These are phyloP conservation scores for Barypeithes pellucidus DNA, from an alignment of 2,888 invertebrate genomes.

Conservation along the genomic window DNA sequence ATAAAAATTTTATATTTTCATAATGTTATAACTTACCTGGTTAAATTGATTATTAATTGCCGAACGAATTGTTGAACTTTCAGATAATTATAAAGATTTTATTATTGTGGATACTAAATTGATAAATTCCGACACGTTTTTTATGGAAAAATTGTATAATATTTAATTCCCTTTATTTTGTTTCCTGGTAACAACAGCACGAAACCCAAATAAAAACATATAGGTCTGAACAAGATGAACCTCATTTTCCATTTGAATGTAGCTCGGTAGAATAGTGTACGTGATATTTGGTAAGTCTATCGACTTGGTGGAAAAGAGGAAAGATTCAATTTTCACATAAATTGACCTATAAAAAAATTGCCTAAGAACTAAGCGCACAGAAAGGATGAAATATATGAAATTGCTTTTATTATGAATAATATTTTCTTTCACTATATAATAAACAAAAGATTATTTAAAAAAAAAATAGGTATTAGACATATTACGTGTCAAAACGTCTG, in stretches of 20 bases:
- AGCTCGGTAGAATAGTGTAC: background rate
- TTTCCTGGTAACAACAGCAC: background rate
- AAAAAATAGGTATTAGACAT: too few relatives aligned
- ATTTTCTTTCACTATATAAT: too few relatives aligned
- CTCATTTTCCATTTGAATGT: slow-evolving; percentile 6
- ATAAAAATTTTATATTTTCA: too few relatives aligned
- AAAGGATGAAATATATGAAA: background rate
- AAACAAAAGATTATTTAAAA: too few relatives aligned
- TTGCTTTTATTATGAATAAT: background rate
- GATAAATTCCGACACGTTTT: too few relatives aligned
- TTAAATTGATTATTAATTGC: too few relatives aligned
- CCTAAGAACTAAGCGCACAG: background rate
- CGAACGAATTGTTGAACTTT: too few relatives aligned
- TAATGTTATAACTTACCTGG: too few relatives aligned
- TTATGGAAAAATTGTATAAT: too few relatives aligned
- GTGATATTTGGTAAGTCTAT: slow-evolving; percentile 3
- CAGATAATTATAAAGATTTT: too few relatives aligned
- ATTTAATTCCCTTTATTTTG: background rate
- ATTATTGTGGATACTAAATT: too few relatives aligned
- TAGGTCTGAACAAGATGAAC: background rate
- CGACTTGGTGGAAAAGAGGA: background rate
- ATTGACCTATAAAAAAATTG: slow-evolving; percentile 2
- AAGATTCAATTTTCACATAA: slow-evolving; percentile 7
- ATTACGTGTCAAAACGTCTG: too few relatives aligned
- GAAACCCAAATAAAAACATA: slow-evolving; percentile 10